Evolutionary conservation across 2,888 invertebrate genomes (phyloP), one percentile per base, ranked within the genome.

Genomic region (Nasonia oneida): DNA sequence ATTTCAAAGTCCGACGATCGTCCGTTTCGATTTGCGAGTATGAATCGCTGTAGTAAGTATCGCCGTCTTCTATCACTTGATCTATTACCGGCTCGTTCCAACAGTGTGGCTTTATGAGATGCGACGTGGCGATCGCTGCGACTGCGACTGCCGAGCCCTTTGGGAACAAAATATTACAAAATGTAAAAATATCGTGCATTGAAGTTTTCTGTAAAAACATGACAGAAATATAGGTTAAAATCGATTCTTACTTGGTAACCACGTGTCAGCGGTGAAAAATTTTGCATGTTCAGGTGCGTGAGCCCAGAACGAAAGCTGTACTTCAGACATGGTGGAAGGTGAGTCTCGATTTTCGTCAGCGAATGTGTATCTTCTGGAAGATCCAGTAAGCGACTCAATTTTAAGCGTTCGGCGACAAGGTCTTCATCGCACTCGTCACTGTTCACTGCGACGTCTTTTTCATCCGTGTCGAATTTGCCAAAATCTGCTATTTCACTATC

Each of bases 111-210:
- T 92, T 90, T 81, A 90, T 85, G 3, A 93, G 50, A 5, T 88
- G 87, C 1, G 91, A 90, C 23, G 93, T 91, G 4, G 91, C 93
- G 29, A 92, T 91, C 2, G 93, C 93, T 33, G 91, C 90, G 78
- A 93, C 90, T 73, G 92, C 92, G n/a, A 91, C 89, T 15, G 93
- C 92, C 61, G 91, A 89, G 57, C 93, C 93, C 93, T 93, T 73
- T 77, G 23, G 75, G 29, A 71, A 37, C 42, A 67, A 15, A 8
- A 70, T 37, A 57, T n/a, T n/a, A 0, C n/a, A 47, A 47, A 47
- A 47, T 47, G 8, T 42, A 10, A 70, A 70, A 75, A 57, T 53
- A 73, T 5, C 4, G 64, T 42, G 42, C 12, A 47, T 47, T 47
- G 12, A 10, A 12, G 10, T 47, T 53, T 53, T 53, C 3, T 15